Base-by-base conservation (phyloP, 2,797 vertebrate genomes). In the Alcedo quadribrachys region DNA sequence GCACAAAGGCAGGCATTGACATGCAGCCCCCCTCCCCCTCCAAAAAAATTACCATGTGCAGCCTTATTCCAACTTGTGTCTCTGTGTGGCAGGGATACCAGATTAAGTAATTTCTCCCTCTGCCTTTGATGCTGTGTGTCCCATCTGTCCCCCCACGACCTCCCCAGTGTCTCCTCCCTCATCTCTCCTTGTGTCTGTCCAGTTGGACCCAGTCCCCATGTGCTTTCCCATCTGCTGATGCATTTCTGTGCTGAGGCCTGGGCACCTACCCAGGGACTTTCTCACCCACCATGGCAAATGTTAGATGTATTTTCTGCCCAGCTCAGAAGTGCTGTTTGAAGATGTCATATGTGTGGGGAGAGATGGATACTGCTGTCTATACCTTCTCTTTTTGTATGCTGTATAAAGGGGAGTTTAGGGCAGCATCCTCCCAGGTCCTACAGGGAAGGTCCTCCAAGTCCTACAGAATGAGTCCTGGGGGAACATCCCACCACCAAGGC, bases 51-150 rank as follows among this genome's bases (percentile, higher is more conserved):
- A 92, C 85, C 89, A 92, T 91, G 87, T 12, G 0, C 58, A 71
- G 85, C 79, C 76, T 94, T 78, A 66, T 50, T 91, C 74, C 67
- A 66, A 15, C 91, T 91, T 92, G 85, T 91, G 82, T 91, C 80
- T 89, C 89, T 91, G 58, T 92, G 93, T 76, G 87, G 89, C 1
- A 3, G 86, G 77, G 66, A 85, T 0, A 3, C 6, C 6, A 2
- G 80, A 95, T 94, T 92, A 94, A 93, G 80, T 93, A 92, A 93
- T 94, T 87, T 87, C 53, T 73, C 35, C 43, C 67, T 76, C 73
- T 76, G 73, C 51, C 67, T 95, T 95, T 95, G 95, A 95, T 87
- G 80, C 74, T 85, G 74, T 87, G 73, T 93, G 91, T 62, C 50
- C 73, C 80, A 80, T 28, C 91, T 28, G 0, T 85, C 35, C 71